Evolutionary conservation across 2,888 invertebrate genomes (phyloP).

Genomic region (Acronicta aceris): DNA sequence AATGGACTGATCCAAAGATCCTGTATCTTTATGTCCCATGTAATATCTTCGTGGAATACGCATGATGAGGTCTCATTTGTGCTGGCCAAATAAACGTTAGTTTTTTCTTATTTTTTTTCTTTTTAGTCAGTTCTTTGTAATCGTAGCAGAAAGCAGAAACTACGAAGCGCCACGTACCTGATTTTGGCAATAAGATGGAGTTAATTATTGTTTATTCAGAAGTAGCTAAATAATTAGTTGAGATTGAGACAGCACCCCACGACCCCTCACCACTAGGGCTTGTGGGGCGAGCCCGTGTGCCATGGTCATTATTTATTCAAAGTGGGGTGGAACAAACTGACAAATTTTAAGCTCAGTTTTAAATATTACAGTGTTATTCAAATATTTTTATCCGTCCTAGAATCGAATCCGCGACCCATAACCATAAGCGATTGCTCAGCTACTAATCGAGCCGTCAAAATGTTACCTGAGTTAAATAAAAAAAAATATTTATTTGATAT

Average conservation of each 20-base stretch:
- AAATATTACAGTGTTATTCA: not conserved
- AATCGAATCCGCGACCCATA: too few species aligned
- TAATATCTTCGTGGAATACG: too few species aligned
- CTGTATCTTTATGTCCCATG: too few species aligned
- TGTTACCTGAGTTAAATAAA: too few species aligned
- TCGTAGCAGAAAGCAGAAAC: too few species aligned
- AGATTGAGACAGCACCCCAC: not conserved
- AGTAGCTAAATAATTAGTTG: not conserved
- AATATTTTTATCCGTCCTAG: not conserved
- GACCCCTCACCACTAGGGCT: conserved; percentile 7
- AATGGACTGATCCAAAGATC: too few species aligned
- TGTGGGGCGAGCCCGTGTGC: not conserved
- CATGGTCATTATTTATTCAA: conserved; percentile 44
- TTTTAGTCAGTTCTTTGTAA: too few species aligned
- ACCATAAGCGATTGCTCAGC: not conserved
- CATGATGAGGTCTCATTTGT: too few species aligned
- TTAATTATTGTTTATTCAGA: not conserved
- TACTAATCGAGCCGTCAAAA: too few species aligned
- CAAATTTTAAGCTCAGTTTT: conserved; percentile 25
- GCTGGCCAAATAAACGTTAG: too few species aligned
- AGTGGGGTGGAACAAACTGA: conserved; percentile 24
- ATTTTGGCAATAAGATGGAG: not conserved
- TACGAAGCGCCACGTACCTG: not conserved
- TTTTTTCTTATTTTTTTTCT: too few species aligned
- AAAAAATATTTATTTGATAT: too few species aligned